phyloP scores from a whole-genome alignment of 2,797 vertebrate species.

The Ataeniobius toweri region DNA sequence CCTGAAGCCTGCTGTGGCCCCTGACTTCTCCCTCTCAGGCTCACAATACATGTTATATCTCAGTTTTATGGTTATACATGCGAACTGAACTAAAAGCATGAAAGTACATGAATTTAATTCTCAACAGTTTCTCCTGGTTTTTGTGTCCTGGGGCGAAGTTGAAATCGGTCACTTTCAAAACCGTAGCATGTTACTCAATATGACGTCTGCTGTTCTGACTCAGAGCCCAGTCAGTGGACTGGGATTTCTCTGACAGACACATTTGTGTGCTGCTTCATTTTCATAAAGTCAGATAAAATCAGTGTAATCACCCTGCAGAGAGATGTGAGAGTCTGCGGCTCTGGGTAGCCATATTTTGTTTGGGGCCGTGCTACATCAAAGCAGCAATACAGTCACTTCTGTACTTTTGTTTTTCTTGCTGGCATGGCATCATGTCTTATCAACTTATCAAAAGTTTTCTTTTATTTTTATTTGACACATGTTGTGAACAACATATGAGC shows the following conservation, averaged over 20 bases:
- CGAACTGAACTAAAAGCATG: too few relatives aligned
- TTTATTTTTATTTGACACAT: not conserved
- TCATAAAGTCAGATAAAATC: constrained; percentile 37
- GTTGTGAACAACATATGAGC: not conserved
- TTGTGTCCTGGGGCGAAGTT: constrained; percentile 49
- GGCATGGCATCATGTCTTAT: not conserved
- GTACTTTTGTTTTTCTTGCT: not conserved
- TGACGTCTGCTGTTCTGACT: constrained; percentile 42
- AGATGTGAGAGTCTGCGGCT: constrained; percentile 8
- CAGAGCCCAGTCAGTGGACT: constrained; percentile 40
- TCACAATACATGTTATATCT: too few relatives aligned
- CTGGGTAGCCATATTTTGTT: constrained; percentile 9
- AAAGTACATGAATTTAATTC: too few relatives aligned
- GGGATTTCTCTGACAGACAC: constrained; percentile 11
- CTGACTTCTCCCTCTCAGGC: too few relatives aligned
- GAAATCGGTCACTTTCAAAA: constrained; percentile 69
- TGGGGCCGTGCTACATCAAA: constrained; percentile 4
- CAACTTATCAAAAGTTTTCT: not conserved
- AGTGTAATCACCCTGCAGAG: constrained; percentile 2
- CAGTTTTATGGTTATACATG: too few relatives aligned
- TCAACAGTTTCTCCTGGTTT: not conserved
- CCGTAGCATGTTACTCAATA: constrained; percentile 37
- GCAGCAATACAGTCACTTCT: constrained; percentile 9
- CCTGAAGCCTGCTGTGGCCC: too few relatives aligned
- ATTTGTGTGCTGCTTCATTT: constrained; percentile 19